Conservation (phyloP, 2,888 invertebrate species). For the Geophilus truncorum region DNA sequence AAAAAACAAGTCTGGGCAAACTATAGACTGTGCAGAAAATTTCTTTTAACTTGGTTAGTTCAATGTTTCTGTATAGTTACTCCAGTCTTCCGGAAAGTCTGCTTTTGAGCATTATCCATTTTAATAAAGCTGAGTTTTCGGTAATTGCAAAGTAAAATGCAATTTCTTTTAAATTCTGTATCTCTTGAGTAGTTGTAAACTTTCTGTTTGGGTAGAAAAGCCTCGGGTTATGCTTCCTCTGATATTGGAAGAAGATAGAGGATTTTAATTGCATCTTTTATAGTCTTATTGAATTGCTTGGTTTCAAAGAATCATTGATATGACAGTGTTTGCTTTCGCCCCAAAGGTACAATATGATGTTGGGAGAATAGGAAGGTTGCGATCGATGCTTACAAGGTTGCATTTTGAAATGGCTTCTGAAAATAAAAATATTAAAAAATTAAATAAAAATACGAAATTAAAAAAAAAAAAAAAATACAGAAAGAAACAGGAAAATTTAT, state of each 20-base stretch:
- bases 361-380: constrained; percentile 17
- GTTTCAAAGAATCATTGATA: constrained; percentile 27
- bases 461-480: background rate
- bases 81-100: too few species aligned
- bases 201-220: background rate
- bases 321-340: constrained; percentile 25
- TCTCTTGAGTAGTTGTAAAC: constrained; percentile 6
- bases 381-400: constrained; percentile 27
- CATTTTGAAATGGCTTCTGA: constrained; percentile 18
- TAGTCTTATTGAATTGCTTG: constrained; percentile 25
- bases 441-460: too few species aligned
- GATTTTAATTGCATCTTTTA: constrained; percentile 23
- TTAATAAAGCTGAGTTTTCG: background rate
- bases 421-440: background rate
- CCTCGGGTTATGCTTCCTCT: background rate
- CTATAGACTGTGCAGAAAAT: too few species aligned
- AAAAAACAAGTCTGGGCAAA: too few species aligned
- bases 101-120: too few species aligned
- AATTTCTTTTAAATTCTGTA: background rate
- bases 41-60: too few species aligned
- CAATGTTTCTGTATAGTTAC: too few species aligned
- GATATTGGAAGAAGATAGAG: constrained; percentile 21
- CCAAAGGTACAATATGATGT: constrained; percentile 24
- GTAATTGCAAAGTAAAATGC: background rate
- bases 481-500: background rate